Percentiles rank a stretch among this genome's conserved stretches.
phyloP scores from a whole-genome alignment of 2,888 invertebrate species.

The Cerceris rybyensis region DNA sequence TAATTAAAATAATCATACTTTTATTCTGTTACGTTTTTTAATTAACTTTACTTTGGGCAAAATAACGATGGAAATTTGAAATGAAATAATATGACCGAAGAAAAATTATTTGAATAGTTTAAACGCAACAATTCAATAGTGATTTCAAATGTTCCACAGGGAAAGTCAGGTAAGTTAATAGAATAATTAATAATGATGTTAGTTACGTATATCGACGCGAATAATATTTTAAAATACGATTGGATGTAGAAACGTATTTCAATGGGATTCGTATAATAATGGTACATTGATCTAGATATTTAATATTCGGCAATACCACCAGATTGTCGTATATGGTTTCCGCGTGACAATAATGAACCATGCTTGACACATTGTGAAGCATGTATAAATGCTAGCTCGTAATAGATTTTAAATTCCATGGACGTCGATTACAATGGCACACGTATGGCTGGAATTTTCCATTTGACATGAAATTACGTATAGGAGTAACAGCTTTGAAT shows the following conservation, averaged over 20 bases:
- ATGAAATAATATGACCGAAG: too few relatives aligned
- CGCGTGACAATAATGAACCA: slow-evolving; percentile 46
- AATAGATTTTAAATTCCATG: background rate
- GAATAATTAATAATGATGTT: slow-evolving; percentile 36
- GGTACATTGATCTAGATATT: background rate
- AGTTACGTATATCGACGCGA: slow-evolving; percentile 18
- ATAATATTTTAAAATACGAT: slow-evolving; percentile 17
- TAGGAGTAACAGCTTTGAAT: too few relatives aligned
- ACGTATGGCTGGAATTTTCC: too few relatives aligned
- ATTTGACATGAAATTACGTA: too few relatives aligned
- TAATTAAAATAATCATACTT: background rate
- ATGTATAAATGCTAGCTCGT: slow-evolving; percentile 7
- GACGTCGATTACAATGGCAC: background rate
- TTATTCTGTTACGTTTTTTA: too few relatives aligned
- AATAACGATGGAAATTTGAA: too few relatives aligned
- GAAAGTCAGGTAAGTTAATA: slow-evolving; percentile 3
- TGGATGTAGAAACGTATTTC: slow-evolving; percentile 9
- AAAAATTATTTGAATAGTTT: too few relatives aligned
- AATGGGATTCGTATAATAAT: slow-evolving; percentile 1
- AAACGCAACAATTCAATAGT: too few relatives aligned
- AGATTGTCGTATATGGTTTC: slow-evolving; percentile 24
- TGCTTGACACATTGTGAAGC: slow-evolving; percentile 13
- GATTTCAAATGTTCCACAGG: background rate
- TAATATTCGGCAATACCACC: slow-evolving; percentile 17
- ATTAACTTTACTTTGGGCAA: too few relatives aligned